A percentile compares a stretch with the other conserved stretches of the same genome.
Conservation (phyloP, 2,113 vertebrate genomes). For the Ginglymostoma cirratum region DNA sequence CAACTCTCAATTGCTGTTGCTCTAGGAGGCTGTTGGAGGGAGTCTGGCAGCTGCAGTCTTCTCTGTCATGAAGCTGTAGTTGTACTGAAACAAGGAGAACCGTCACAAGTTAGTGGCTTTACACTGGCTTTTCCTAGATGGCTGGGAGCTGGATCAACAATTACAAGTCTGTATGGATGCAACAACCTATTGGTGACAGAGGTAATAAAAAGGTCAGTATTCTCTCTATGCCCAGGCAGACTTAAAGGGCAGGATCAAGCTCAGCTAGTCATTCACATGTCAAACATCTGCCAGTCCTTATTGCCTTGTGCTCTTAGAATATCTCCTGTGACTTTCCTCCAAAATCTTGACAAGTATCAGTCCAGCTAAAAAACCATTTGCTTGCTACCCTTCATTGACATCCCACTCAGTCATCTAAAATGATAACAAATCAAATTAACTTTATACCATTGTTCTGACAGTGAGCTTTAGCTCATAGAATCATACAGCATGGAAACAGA, state of each 20-base stretch:
- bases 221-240: neutral
- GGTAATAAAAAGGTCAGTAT: neutral
- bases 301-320: neutral
- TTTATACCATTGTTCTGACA: no score
- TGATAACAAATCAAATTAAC: no score
- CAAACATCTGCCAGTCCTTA: neutral
- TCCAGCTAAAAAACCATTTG: no score
- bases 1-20: no score
- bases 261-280: neutral
- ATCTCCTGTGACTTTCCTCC: no score
- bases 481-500: no score
- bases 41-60: constrained; percentile 53
- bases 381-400: no score
- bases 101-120: neutral
- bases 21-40: constrained; percentile 43
- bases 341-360: no score
- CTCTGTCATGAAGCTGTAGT: constrained; percentile 57
- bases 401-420: no score
- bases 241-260: neutral
- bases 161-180: neutral
- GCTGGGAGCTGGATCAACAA: neutral
- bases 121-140: neutral
- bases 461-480: no score
- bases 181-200: neutral
- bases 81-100: constrained; percentile 46